Evolutionary conservation across 2,888 invertebrate genomes (phyloP).

Genomic region (Saturnia pavonia): DNA sequence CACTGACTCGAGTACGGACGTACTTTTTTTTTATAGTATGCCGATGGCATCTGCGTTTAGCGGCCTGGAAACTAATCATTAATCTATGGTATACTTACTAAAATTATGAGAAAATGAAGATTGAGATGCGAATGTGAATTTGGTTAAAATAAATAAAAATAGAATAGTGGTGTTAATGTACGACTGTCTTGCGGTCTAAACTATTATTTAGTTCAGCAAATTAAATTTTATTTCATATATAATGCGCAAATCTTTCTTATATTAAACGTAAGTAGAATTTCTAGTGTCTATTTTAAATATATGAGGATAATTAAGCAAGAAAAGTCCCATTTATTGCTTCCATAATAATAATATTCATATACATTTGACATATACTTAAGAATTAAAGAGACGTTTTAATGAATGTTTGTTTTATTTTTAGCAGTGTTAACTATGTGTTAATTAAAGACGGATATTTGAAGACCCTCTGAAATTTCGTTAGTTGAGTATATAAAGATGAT

Average conservation of each 20-base stretch:
- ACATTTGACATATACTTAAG: constrained; percentile 64
- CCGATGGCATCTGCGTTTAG: no score
- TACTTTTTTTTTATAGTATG: no score
- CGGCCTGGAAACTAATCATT: no score
- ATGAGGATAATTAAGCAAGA: constrained; percentile 29
- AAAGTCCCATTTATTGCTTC: constrained; percentile 75
- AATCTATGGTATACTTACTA: no score
- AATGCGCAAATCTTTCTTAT: constrained; percentile 38
- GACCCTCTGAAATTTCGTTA: background rate
- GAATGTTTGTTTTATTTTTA: constrained; percentile 34
- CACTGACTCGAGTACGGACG: no score
- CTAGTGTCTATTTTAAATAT: constrained; percentile 30
- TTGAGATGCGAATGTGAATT: background rate
- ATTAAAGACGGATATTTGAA: background rate
- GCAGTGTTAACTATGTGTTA: background rate
- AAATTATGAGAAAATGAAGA: background rate
- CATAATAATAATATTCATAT: constrained; percentile 68
- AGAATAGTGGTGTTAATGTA: constrained; percentile 51
- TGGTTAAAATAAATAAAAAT: background rate
- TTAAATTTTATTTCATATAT: constrained; percentile 35
- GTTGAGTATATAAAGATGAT: background rate
- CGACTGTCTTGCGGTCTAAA: constrained; percentile 51
- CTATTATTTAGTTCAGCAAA: constrained; percentile 22
- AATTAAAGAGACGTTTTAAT: constrained; percentile 67
- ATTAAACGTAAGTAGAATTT: constrained; percentile 36